Base-by-base conservation (phyloP, 2,797 vertebrate species). In the Fistularia tabacaria region DNA sequence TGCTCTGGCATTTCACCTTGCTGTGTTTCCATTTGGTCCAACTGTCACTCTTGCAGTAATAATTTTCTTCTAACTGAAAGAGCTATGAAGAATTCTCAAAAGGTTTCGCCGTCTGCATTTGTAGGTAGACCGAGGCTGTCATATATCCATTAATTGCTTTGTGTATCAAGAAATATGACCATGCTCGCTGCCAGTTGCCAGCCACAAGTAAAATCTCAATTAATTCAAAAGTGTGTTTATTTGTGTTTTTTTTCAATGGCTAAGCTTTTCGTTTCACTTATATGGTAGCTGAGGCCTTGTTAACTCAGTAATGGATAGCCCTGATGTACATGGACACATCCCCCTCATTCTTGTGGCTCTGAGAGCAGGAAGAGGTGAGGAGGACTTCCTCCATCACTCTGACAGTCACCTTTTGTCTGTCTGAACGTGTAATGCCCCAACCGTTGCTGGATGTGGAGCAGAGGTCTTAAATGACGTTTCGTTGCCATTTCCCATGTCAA, bases 401-500 rank as follows among this genome's bases (percentile, higher is more conserved):
- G 71, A 85, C 90, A 90, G 71, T 46, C 39, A 9, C 59, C 85
- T 73, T 86, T 87, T 88, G 85, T 88, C 59, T 71, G 81, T 76
- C 68, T 76, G 38, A 62, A 74, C 67, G 70, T 62, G 13, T 0
- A 38, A 53, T 63, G 88, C 88, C 91, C 87, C 84, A 83, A 55
- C 7, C 74, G 63, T 49, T 46, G 46, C 51, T 77, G 14, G 69
- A 62, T 64, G 40, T 9, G 50, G 6, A 11, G 41, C 57, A 69
- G 77, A 76, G 73, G 60, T 55, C 11, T 52, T 69, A 83, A 66
- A 74, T 82, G 76, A 79, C 76, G 65, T 81, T 63, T 72, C 60
- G 69, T 88, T 74, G 73, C 77, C 56, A 80, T 89, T 94, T 94
- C 91, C 93, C 93, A 91, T 90, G 90, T 92, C 91, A 64, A 39